phyloP scores from a whole-genome alignment of 2,888 invertebrate species.

The Molorchus minor region DNA sequence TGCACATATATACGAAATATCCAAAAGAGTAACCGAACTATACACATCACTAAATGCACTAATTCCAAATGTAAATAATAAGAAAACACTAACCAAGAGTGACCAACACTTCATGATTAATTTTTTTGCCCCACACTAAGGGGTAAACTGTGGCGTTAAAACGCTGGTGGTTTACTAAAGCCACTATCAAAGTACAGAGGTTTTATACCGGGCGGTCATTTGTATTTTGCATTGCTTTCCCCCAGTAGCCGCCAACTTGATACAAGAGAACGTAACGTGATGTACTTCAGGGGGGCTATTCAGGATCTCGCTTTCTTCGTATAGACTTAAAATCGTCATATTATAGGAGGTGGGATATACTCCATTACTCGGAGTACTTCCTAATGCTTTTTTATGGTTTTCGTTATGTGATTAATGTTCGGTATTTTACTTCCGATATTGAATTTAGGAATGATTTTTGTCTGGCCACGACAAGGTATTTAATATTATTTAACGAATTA shows the following conservation, averaged over 20 bases:
- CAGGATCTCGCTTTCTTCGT: conserved; percentile 35
- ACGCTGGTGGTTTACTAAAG: conserved; percentile 59
- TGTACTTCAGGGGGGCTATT: conserved; percentile 23
- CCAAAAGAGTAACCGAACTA: conserved; percentile 17
- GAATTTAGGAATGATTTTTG: neutral
- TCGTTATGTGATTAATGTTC: conserved; percentile 13
- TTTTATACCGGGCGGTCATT: conserved; percentile 58
- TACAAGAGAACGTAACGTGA: conserved; percentile 42
- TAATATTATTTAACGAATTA: neutral
- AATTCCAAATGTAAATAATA: conserved; percentile 49
- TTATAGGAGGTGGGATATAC: neutral
- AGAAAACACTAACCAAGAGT: conserved; percentile 60
- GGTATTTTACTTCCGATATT: conserved; percentile 16
- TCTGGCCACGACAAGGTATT: neutral
- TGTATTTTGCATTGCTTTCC: conserved; percentile 53
- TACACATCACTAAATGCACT: conserved; percentile 27
- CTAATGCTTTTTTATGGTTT: conserved; percentile 14
- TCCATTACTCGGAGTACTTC: conserved; percentile 2
- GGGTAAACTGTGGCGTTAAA: conserved; percentile 52
- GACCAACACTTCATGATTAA: conserved; percentile 61
- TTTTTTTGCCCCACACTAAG: conserved; percentile 39
- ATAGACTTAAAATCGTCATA: neutral
- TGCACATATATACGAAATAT: conserved; percentile 14
- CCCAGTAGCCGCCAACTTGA: conserved; percentile 43
- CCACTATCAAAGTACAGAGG: conserved; percentile 46